Base-by-base conservation (phyloP, 2,797 vertebrate species). In the Helicolenus hilgendorfi region DNA sequence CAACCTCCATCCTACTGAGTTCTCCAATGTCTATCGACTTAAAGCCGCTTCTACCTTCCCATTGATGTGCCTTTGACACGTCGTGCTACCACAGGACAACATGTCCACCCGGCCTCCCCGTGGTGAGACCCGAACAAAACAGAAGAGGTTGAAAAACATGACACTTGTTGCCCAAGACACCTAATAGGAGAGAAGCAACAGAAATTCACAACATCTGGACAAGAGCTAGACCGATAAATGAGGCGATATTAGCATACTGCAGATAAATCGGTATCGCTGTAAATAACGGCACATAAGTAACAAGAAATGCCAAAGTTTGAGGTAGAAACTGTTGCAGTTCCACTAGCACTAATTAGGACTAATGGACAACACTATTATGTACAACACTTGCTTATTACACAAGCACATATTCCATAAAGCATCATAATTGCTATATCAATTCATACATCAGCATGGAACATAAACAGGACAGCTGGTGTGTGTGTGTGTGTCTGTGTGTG, bases 401-500 rank as follows among this genome's bases (percentile, higher is more conserved):
- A 70, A 72, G 27, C 27, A 29, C 24, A 27, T 24, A 36, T 26
- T 70, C 38, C 7, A 72, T 33, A 49, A 3, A 79, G 60, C 58
- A 35, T 84, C 70, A 24, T 29, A 55, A 81, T 71, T 13, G 15
- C 62, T 35, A 29, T 55, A 75, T 72, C 77, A 79, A 79, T 88
- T 81, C 38, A 92, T 65, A 83, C 65, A 82, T 94, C 91, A 89
- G 70, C 75, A 70, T 45, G 26, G 45, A 15, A 73, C 80, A 77
- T 83, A 73, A 90, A 64, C 70, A 77, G 67, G 90, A 56, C 94
- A 94, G 93, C 93, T 92, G 89, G 60, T 72, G 69, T 22, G 45
- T 53, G n/a, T 72, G 69, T 22, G 45, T 53, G n/a, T 72, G 71
- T 22, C 3, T 49, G 41, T 49, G 11, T 29, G 72, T 72, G 69